Percentiles rank a stretch among this genome's conserved stretches.
Conservation (phyloP, 1,140 invertebrate genomes). For the Drosophila obscura region DNA sequence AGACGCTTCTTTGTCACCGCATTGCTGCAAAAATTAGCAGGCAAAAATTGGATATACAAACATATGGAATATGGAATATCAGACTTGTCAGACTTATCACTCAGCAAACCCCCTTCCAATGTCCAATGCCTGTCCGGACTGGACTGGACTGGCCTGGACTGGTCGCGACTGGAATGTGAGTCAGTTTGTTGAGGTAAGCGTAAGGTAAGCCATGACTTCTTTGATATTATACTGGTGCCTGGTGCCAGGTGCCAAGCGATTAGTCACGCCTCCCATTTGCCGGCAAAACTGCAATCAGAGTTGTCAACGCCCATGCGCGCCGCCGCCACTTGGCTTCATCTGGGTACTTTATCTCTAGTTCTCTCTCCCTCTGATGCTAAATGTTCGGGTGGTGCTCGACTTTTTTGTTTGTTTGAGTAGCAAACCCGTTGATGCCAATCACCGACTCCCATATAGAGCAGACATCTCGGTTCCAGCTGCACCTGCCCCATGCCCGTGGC, state of each 20-base stretch:
- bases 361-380: slow-evolving; percentile 23
- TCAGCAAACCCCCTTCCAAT: slow-evolving; percentile 14
- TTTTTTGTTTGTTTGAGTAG: slow-evolving; percentile 30
- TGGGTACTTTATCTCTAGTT: not conserved
- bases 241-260: slow-evolving; percentile 42
- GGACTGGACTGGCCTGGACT: slow-evolving; percentile 9
- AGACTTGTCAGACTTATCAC: slow-evolving; percentile 31
- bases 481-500: not conserved
- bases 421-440: slow-evolving; percentile 54
- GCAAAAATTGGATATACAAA: too few species aligned
- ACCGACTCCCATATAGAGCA: slow-evolving; percentile 54
- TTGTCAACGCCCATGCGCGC: slow-evolving; percentile 51
- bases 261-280: slow-evolving; percentile 50
- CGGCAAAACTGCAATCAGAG: slow-evolving; percentile 40
- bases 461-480: slow-evolving; percentile 24
- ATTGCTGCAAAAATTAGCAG: slow-evolving; percentile 59
- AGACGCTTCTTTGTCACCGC: slow-evolving; percentile 48
- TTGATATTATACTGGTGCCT: slow-evolving; percentile 26
- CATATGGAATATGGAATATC: slow-evolving; percentile 35
- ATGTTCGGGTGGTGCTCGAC: slow-evolving; percentile 20
- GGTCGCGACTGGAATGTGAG: slow-evolving; percentile 25
- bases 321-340: slow-evolving; percentile 3
- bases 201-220: slow-evolving; percentile 21
- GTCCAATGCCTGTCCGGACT: slow-evolving; percentile 6
- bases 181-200: slow-evolving; percentile 41